Evolutionary conservation across 2,797 vertebrate genomes (phyloP).

Genomic region (Arrhamphus sclerolepis): DNA sequence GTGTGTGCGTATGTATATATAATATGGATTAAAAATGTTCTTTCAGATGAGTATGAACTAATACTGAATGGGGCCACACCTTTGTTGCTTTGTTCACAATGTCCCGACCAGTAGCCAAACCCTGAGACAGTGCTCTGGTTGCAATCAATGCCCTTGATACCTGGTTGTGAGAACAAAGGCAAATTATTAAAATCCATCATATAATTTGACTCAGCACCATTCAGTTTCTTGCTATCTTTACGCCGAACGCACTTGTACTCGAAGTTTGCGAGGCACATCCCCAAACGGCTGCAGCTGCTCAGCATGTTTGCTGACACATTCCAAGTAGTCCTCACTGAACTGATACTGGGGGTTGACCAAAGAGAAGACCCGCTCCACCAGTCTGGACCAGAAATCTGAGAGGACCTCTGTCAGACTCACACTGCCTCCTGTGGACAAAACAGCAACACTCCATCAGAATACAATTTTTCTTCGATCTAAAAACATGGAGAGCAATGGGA

Average conservation of each 20-base stretch:
- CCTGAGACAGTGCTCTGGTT: constrained; percentile 85
- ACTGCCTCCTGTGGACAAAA: constrained; percentile 73
- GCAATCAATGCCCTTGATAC: constrained; percentile 87
- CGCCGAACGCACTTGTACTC: constrained; percentile 80
- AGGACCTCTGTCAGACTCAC: constrained; percentile 86
- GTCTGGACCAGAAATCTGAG: constrained; percentile 88
- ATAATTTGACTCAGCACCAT: not conserved
- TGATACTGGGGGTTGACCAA: constrained; percentile 91
- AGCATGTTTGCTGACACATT: constrained; percentile 87
- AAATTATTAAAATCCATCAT: not conserved
- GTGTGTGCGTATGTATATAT: no score
- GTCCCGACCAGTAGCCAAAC: constrained; percentile 85
- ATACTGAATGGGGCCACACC: constrained; percentile 62
- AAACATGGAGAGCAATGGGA: no score
- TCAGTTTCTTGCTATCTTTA: not conserved
- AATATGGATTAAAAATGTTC: no score
- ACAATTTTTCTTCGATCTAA: no score
- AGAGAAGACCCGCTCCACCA: constrained; percentile 88
- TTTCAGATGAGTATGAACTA: not conserved
- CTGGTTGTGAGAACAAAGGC: constrained; percentile 58
- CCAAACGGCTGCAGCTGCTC: constrained; percentile 89
- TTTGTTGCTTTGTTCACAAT: constrained; percentile 86
- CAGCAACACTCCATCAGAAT: not conserved
- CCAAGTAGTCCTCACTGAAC: constrained; percentile 88
- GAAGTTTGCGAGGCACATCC: constrained; percentile 87